phyloP scores from a whole-genome alignment of 2,888 invertebrate genomes.

The Amphipyra tragopoginis region DNA sequence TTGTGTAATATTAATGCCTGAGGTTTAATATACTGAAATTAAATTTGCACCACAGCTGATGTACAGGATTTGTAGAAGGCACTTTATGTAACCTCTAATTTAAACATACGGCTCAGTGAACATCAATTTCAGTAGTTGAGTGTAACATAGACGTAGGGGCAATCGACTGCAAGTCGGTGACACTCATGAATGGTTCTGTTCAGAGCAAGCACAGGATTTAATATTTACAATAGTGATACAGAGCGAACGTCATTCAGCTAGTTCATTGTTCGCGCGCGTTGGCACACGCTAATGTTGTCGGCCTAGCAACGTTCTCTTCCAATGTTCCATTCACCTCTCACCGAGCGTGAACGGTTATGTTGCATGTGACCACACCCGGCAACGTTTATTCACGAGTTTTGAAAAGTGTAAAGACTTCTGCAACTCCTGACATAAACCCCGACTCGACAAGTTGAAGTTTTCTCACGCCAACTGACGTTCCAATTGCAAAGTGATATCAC shows the following conservation, averaged over 20 bases:
- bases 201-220: constrained; percentile 50
- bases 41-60: constrained; percentile 2
- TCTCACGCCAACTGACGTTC: constrained; percentile 63
- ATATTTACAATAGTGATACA: constrained; percentile 70
- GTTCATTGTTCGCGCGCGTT: constrained; percentile 87
- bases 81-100: neutral
- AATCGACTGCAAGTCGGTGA: constrained; percentile 45
- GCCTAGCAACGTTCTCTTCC: constrained; percentile 84
- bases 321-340: constrained; percentile 88
- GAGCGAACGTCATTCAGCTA: constrained; percentile 78
- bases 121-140: constrained; percentile 14
- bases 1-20: constrained; percentile 4
- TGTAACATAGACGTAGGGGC: constrained; percentile 5
- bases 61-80: neutral
- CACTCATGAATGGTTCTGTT: constrained; percentile 42
- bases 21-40: neutral
- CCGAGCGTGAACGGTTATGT: constrained; percentile 84
- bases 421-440: constrained; percentile 36
- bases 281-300: constrained; percentile 85
- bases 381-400: constrained; percentile 44
- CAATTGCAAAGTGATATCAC: constrained; percentile 65
- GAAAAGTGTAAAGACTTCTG: constrained; percentile 45
- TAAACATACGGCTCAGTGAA: neutral
- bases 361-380: constrained; percentile 66
- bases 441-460: constrained; percentile 48